Base-by-base conservation (phyloP, 2,888 invertebrate genomes). In the Macrophya alboannulata region DNA sequence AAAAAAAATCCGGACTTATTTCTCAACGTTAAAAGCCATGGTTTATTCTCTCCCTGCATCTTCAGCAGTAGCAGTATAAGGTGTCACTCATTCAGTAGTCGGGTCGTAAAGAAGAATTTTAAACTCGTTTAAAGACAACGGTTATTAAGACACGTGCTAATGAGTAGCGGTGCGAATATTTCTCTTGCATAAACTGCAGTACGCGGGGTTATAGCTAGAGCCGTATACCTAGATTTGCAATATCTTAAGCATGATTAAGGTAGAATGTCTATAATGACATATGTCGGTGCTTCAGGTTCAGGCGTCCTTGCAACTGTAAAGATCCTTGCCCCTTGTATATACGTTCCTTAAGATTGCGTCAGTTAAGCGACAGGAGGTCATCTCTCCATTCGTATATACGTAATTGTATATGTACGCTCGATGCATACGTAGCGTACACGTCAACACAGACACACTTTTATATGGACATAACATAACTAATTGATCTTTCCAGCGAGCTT, bases 261-360 rank as follows among this genome's bases (percentile, higher is more conserved):
- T 81, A 81, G 81, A 81, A 81, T 81, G 81, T 81, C 43, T 83
- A n/a, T n/a, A 86, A 86, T 89, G 88, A 89, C 87, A 88, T 86
- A 88, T 87, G 83, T 37, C 48, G 25, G 25, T 87, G 86, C 87
- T 86, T 88, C 91, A 90, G 91, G 90, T 91, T 90, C 90, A 88
- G 87, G 89, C 91, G 92, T 92, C 92, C 92, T 92, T 92, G 92
- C 92, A 90, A 92, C 90, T 90, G 87, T 90, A 88, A 89, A 90
- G 92, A 92, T 92, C 92, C 92, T 92, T 92, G 92, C 92, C 92
- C 92, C 92, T 91, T 92, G 76, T 65, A 86, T 65, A 86, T 85
- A 55, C 88, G 86, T 15, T 59, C 65, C 43, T 45, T 40, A 21
- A 43, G 45, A 83, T 83, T 83, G 83, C 83, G 83, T 83, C 65